These are phyloP conservation scores for Standfussiana lucernea DNA, from an alignment of 2,888 invertebrate genomes.

Conservation along the genomic window DNA sequence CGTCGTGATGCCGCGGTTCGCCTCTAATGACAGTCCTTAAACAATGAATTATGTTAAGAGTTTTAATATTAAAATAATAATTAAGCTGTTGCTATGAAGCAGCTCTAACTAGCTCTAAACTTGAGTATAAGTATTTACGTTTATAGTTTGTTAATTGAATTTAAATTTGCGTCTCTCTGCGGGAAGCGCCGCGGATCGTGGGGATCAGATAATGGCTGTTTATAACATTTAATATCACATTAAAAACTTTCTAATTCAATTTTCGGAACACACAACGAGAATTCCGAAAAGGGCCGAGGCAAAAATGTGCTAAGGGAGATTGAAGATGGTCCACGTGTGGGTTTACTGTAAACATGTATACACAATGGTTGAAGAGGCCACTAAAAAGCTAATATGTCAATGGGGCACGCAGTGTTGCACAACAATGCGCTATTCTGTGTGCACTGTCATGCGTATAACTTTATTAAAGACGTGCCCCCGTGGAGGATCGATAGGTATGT, in stretches of 20 bases:
- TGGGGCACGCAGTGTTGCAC: slow-evolving; percentile 81
- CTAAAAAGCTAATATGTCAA: slow-evolving; percentile 87
- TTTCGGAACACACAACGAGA: slow-evolving; percentile 68
- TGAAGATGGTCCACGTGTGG: slow-evolving; percentile 71
- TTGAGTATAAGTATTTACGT: slow-evolving; percentile 69
- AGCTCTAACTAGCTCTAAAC: slow-evolving; percentile 60
- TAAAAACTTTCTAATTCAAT: slow-evolving; percentile 78
- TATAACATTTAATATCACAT: slow-evolving; percentile 70
- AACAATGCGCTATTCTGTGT: slow-evolving; percentile 82
- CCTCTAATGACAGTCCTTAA: slow-evolving; percentile 74
- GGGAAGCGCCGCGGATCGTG: slow-evolving; percentile 82
- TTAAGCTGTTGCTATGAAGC: slow-evolving; percentile 75
- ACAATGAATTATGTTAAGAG: slow-evolving; percentile 77
- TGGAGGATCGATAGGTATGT: slow-evolving; percentile 85
- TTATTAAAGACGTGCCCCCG: slow-evolving; percentile 84
- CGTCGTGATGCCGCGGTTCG: slow-evolving; percentile 65
- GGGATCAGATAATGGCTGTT: slow-evolving; percentile 75
- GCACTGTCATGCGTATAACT: slow-evolving; percentile 85
- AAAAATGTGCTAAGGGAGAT: slow-evolving; percentile 59
- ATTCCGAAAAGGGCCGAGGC: slow-evolving; percentile 44
- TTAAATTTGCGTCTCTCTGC: slow-evolving; percentile 83
- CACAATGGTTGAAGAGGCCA: slow-evolving; percentile 77
- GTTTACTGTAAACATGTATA: slow-evolving; percentile 72
- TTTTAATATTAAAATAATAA: slow-evolving; percentile 77
- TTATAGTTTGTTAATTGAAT: slow-evolving; percentile 80